These are phyloP conservation scores for Telenomus remus DNA, from an alignment of 1,140 invertebrate genomes.

Conservation along the genomic window DNA sequence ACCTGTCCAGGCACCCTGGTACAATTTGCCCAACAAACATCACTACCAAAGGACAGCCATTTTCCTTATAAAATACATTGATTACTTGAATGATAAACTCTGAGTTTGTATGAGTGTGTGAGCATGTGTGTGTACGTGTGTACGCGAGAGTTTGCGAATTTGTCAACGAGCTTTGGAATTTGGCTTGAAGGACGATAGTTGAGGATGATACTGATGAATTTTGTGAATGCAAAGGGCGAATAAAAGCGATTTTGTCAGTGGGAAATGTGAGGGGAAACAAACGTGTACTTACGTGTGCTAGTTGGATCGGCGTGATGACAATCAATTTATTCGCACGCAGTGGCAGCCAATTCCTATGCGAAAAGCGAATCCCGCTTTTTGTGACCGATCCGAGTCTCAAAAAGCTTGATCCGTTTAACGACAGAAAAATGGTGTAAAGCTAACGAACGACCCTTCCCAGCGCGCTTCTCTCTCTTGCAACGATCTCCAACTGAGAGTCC, in stretches of 20 bases:
- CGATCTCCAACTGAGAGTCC: too few relatives aligned
- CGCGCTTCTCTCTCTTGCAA: slow-evolving; percentile 15
- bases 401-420: slow-evolving; percentile 76
- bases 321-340: slow-evolving; percentile 42
- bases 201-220: too few relatives aligned
- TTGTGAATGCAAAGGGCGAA: too few relatives aligned
- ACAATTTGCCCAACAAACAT: too few relatives aligned
- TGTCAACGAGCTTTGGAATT: too few relatives aligned
- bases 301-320: slow-evolving; percentile 12
- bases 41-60: slow-evolving; percentile 61
- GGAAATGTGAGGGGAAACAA: neutral
- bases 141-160: too few relatives aligned
- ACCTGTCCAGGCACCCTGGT: too few relatives aligned
- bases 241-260: neutral
- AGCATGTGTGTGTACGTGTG: neutral
- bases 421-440: slow-evolving; percentile 71
- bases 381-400: slow-evolving; percentile 75
- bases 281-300: slow-evolving; percentile 39
- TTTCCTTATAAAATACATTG: slow-evolving; percentile 67
- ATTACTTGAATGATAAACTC: slow-evolving; percentile 57
- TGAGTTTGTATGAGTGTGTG: neutral
- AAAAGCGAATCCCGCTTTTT: slow-evolving; percentile 77
- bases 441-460: slow-evolving; percentile 45
- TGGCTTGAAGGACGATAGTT: too few relatives aligned
- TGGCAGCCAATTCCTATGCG: slow-evolving; percentile 72